Evolutionary conservation across 2,113 vertebrate species (phyloP).

Genomic region (Microcebus murinus): DNA sequence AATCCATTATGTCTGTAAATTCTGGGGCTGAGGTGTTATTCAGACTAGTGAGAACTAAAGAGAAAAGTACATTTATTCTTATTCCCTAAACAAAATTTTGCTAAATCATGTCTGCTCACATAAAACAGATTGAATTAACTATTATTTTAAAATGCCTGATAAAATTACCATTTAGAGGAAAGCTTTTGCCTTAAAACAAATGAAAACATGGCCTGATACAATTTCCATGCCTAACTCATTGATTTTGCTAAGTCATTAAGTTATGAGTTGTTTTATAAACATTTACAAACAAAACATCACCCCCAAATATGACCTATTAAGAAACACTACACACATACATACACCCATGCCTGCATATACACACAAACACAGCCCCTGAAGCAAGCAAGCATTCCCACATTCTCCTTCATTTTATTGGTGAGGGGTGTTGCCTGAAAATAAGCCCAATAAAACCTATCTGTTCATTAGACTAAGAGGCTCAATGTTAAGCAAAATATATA

Average conservation of each 20-base stretch:
- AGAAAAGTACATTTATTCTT: background rate
- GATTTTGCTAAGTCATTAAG: background rate
- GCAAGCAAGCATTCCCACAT: background rate
- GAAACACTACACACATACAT: background rate
- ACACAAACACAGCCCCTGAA: background rate
- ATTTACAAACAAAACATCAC: background rate
- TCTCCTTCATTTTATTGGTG: background rate
- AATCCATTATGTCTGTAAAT: background rate
- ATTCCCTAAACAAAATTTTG: conserved; percentile 26
- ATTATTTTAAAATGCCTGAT: background rate
- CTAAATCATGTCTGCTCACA: background rate
- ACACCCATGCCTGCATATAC: background rate
- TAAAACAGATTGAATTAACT: background rate
- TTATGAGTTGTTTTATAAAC: background rate
- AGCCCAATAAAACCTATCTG: background rate
- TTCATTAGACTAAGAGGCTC: background rate
- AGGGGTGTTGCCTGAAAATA: background rate
- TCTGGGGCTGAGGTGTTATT: background rate
- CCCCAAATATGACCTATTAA: background rate
- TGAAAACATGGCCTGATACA: background rate
- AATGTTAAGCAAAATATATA: conserved; percentile 3
- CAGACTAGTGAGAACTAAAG: background rate
- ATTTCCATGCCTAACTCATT: background rate
- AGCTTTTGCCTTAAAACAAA: background rate
- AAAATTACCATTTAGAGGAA: background rate